Conservation (phyloP, 2,888 invertebrate genomes). For the Tiliacea citrago region DNA sequence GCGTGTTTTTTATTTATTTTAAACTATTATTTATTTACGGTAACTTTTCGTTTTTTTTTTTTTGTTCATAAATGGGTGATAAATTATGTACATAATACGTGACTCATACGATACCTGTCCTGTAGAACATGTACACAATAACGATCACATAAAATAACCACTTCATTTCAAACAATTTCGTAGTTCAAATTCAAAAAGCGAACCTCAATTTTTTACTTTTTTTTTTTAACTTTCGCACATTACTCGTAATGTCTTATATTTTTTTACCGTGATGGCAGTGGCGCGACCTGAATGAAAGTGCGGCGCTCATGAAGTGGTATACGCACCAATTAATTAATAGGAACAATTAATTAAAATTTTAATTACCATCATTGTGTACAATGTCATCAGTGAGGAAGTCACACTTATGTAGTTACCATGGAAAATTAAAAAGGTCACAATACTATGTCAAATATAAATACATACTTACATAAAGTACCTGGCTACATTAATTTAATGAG, state of each 20-base stretch:
- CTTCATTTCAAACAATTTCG: slow-evolving; percentile 76
- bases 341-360: slow-evolving; percentile 67
- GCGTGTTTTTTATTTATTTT: too few species aligned
- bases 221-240: slow-evolving; percentile 28
- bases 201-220: slow-evolving; percentile 13
- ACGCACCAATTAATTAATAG: slow-evolving; percentile 61
- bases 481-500: neutral
- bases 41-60: neutral
- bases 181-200: slow-evolving; percentile 38
- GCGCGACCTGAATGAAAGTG: slow-evolving; percentile 63
- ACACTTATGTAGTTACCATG: slow-evolving; percentile 62
- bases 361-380: slow-evolving; percentile 67
- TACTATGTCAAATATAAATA: slow-evolving; percentile 35
- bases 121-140: slow-evolving; percentile 80
- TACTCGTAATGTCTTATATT: slow-evolving; percentile 10
- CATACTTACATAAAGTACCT: slow-evolving; percentile 7
- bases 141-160: slow-evolving; percentile 80
- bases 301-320: slow-evolving; percentile 30
- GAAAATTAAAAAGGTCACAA: slow-evolving; percentile 74
- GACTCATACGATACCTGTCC: slow-evolving; percentile 73
- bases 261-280: slow-evolving; percentile 56
- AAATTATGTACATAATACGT: neutral
- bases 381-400: slow-evolving; percentile 72
- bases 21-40: too few species aligned
- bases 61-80: too few species aligned